phyloP scores from a whole-genome alignment of 2,113 vertebrate species.

The Forbesichthys agassizii region DNA sequence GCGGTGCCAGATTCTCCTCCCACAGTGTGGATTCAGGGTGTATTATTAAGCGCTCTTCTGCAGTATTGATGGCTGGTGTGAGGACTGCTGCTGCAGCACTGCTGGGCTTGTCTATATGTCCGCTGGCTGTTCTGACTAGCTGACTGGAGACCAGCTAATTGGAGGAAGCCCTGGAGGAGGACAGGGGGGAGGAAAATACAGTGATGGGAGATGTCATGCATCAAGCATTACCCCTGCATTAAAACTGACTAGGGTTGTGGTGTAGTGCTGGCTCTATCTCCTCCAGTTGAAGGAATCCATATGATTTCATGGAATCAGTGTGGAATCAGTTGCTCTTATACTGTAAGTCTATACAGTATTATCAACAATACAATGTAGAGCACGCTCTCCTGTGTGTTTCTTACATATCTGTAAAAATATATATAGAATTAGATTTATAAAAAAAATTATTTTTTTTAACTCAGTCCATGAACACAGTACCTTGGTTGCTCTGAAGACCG shows the following conservation, averaged over 20 bases:
- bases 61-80: slow-evolving; percentile 53
- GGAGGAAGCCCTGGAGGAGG: slow-evolving; percentile 72
- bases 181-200: slow-evolving; percentile 31
- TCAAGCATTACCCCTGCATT: slow-evolving; percentile 39
- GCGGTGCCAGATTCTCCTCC: slow-evolving; percentile 39
- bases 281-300: neutral
- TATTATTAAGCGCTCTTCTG: slow-evolving; percentile 57
- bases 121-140: slow-evolving; percentile 67
- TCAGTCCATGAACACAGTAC: neutral
- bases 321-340: neutral
- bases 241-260: slow-evolving; percentile 17
- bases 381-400: neutral
- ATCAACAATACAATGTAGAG: neutral
- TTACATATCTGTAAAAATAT: slow-evolving; percentile 5
- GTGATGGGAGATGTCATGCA: slow-evolving; percentile 29
- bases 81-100: slow-evolving; percentile 51
- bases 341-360: neutral
- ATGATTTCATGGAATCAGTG: neutral
- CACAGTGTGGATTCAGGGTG: slow-evolving; percentile 33
- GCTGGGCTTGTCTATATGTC: slow-evolving; percentile 59
- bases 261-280: neutral
- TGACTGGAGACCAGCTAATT: slow-evolving; percentile 72
- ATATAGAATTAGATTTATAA: slow-evolving; percentile 20
- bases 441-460: slow-evolving; percentile 3
- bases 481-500: slow-evolving; percentile 25